These are phyloP conservation scores for Odontamblyopus rebecca DNA, from an alignment of 2,797 vertebrate species.

Conservation along the genomic window DNA sequence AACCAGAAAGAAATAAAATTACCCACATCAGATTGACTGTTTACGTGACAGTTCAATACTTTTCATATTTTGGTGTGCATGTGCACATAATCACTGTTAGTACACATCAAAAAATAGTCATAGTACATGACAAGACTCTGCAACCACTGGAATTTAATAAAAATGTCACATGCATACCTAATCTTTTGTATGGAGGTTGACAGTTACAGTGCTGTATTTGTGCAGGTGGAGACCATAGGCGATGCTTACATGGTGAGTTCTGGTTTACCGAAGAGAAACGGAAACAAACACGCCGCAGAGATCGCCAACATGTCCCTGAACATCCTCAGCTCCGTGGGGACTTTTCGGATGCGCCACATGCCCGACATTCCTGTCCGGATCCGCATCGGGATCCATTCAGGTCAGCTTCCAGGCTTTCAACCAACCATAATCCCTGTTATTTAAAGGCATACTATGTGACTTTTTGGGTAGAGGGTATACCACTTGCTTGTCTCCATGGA, in stretches of 20 bases:
- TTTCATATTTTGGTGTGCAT: too few species aligned
- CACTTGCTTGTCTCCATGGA: too few species aligned
- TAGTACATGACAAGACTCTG: too few species aligned
- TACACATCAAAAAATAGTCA: too few species aligned
- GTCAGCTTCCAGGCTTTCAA: slow-evolving; percentile 47
- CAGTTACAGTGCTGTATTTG: neutral
- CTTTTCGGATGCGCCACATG: slow-evolving; percentile 87
- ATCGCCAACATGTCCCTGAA: slow-evolving; percentile 88
- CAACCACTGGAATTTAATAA: neutral
- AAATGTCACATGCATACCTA: neutral
- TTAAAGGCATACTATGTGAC: neutral
- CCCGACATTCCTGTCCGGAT: slow-evolving; percentile 84
- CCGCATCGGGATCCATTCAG: slow-evolving; percentile 86
- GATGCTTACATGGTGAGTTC: slow-evolving; percentile 88
- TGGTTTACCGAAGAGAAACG: slow-evolving; percentile 83
- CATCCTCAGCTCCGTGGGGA: slow-evolving; percentile 85
- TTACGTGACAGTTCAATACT: too few species aligned
- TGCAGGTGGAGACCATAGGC: slow-evolving; percentile 85
- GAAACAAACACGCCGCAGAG: slow-evolving; percentile 85
- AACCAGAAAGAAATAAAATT: too few species aligned
- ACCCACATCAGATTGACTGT: too few species aligned
- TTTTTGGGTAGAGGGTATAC: too few species aligned
- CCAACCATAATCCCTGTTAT: too few species aligned
- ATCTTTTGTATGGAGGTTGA: neutral
- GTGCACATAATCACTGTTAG: too few species aligned